phyloP scores from a whole-genome alignment of 2,113 vertebrate genomes.

The Oophaga pumilio region DNA sequence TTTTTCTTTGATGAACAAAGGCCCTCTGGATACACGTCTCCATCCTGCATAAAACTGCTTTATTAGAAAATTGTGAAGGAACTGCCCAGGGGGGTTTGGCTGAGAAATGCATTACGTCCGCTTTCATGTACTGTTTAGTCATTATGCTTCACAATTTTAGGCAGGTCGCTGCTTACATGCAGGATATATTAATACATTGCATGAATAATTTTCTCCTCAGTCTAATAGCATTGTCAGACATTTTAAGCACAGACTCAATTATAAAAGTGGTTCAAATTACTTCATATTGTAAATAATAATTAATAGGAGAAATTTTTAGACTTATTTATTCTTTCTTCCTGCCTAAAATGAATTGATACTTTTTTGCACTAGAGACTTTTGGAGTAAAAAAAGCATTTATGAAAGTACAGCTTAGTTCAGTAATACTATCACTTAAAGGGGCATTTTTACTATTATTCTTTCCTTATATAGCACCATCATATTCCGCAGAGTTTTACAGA shows the following conservation, averaged over 20 bases:
- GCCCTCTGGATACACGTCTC: conserved; percentile 47
- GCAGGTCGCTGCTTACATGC: conserved; percentile 47
- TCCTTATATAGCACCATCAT: too few species aligned
- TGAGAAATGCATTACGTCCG: conserved; percentile 47
- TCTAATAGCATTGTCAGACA: conserved; percentile 37
- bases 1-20: conserved; percentile 51
- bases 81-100: conserved; percentile 44
- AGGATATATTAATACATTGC: conserved; percentile 48
- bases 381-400: not conserved
- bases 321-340: not conserved
- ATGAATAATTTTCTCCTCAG: conserved; percentile 41
- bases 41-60: conserved; percentile 46
- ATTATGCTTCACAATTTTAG: conserved; percentile 38
- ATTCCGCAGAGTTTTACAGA: too few species aligned
- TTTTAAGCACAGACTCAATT: conserved; percentile 17
- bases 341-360: not conserved
- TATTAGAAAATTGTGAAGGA: conserved; percentile 56
- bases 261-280: not conserved
- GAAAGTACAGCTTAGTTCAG: not conserved
- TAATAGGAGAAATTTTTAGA: not conserved
- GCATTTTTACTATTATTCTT: too few species aligned
- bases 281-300: conserved; percentile 25
- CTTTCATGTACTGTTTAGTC: conserved; percentile 54
- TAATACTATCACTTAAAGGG: too few species aligned
- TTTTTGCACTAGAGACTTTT: not conserved